These are phyloP conservation scores for Dasyurus viverrinus DNA, from an alignment of 2,113 vertebrate genomes.

Conservation along the genomic window DNA sequence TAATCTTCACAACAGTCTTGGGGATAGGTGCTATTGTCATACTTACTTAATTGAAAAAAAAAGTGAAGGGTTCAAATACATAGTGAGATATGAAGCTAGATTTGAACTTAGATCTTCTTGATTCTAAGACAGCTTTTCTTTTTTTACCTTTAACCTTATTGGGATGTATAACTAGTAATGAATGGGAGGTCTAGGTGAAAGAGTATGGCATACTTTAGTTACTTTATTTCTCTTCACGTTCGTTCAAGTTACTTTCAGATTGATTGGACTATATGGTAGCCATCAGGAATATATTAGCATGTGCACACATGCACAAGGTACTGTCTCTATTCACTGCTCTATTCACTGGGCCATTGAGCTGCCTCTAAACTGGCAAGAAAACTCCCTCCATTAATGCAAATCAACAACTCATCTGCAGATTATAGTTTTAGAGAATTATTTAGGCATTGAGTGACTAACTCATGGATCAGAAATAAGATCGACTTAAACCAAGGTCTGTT, in stretches of 20 bases:
- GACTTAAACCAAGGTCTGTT: neutral
- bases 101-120: neutral
- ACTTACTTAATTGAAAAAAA: no score
- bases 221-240: neutral
- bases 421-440: neutral
- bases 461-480: neutral
- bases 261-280: neutral
- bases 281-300: no score
- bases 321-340: neutral
- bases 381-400: neutral
- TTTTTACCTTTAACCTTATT: neutral
- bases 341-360: neutral
- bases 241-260: neutral
- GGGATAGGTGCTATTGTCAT: neutral
- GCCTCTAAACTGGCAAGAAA: neutral
- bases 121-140: neutral
- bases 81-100: neutral
- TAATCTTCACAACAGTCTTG: neutral
- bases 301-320: no score
- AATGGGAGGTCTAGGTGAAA: neutral
- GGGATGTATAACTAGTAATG: neutral
- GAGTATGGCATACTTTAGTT: neutral
- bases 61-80: neutral
- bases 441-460: neutral
- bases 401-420: neutral